Evolutionary conservation across 2,888 invertebrate species (phyloP).

Genomic region (Lysandra bellargus): DNA sequence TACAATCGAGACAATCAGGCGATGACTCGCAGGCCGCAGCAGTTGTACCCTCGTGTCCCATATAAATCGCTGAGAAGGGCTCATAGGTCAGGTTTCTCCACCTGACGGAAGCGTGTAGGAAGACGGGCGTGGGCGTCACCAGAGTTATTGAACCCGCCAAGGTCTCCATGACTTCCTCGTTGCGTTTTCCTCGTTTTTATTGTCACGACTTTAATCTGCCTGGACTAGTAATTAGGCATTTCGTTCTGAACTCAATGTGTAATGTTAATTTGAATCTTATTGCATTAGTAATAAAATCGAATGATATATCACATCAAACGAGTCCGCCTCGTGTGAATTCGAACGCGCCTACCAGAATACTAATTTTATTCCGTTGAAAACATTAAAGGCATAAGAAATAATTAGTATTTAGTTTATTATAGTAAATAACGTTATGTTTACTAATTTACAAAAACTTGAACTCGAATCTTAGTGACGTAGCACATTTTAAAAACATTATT

Average conservation of each 20-base stretch:
- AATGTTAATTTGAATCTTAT: neutral
- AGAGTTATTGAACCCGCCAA: constrained; percentile 45
- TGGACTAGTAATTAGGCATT: constrained; percentile 28
- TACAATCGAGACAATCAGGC: neutral
- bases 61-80: constrained; percentile 44
- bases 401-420: neutral
- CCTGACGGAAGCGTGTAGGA: constrained; percentile 56
- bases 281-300: neutral
- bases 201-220: constrained; percentile 33
- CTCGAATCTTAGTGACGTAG: neutral
- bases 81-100: constrained; percentile 66
- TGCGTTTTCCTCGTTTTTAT: constrained; percentile 33
- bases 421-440: neutral
- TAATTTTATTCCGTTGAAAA: neutral
- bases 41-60: neutral
- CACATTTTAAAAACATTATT: neutral
- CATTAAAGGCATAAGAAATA: neutral
- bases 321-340: constrained; percentile 6
- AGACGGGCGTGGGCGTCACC: constrained; percentile 43
- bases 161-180: constrained; percentile 40
- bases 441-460: neutral
- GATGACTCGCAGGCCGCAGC: neutral
- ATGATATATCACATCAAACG: neutral
- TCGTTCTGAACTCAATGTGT: neutral
- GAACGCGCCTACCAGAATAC: neutral